phyloP scores from a whole-genome alignment of 1,140 invertebrate species.

The roundworm (Caenorhabditis elegans) region WBcel235 BX284606.5:9933001-9933500 shows the following conservation, averaged over 20 bases:
- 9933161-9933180: not conserved
- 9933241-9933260: slow-evolving; percentile 15
- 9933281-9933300: not conserved
- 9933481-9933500: not conserved
- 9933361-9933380: not conserved
- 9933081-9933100: not conserved
- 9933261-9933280: not conserved
- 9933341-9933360: not conserved
- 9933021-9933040: too few species aligned
- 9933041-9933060: too few species aligned
- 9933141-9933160: not conserved
- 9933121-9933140: not conserved
- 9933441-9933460: slow-evolving; percentile 3
- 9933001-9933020: too few species aligned
- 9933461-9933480: not conserved
- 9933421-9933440: not conserved
- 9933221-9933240: not conserved
- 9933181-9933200: not conserved
- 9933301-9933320: not conserved
- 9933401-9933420: not conserved
- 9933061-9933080: not conserved
- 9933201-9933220: not conserved
- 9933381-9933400: not conserved
- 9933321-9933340: not conserved
- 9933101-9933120: not conserved